Percentiles rank a stretch among this genome's conserved stretches.
These are phyloP conservation scores for Aradus depressus DNA, from an alignment of 2,888 invertebrate genomes.

Conservation along the genomic window DNA sequence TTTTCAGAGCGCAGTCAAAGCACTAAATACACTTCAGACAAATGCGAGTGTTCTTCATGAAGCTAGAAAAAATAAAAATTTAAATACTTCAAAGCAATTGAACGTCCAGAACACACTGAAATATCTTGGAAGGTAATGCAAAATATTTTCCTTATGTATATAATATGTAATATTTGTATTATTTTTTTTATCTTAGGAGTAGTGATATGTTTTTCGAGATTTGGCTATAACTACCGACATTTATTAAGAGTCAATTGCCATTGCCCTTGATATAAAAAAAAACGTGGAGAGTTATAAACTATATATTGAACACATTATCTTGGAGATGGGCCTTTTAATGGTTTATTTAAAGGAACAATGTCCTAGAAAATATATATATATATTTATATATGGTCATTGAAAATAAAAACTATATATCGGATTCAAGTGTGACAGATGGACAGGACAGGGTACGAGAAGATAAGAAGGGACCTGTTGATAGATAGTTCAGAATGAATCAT, in stretches of 20 bases:
- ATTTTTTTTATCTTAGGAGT: background rate
- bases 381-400: too few relatives aligned
- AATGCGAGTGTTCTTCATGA: conserved; percentile 52
- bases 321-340: too few relatives aligned
- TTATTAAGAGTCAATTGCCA: background rate
- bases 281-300: background rate
- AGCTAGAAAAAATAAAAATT: conserved; percentile 8
- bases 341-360: too few relatives aligned
- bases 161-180: background rate
- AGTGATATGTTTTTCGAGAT: background rate
- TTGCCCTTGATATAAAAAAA: background rate
- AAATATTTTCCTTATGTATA: background rate
- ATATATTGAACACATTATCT: background rate
- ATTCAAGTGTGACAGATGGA: too few relatives aligned
- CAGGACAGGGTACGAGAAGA: too few relatives aligned
- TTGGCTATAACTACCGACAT: background rate
- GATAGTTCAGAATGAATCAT: too few relatives aligned
- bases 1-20: conserved; percentile 54
- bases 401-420: too few relatives aligned
- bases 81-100: conserved; percentile 15
- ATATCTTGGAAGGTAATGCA: conserved; percentile 42
- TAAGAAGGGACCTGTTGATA: too few relatives aligned
- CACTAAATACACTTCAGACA: conserved; percentile 59
- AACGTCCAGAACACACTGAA: conserved; percentile 35
- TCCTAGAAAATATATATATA: too few relatives aligned